A percentile compares a stretch with the other conserved stretches of the same genome.
Conservation (phyloP, 2,888 invertebrate genomes). For the Thereva unica region DNA sequence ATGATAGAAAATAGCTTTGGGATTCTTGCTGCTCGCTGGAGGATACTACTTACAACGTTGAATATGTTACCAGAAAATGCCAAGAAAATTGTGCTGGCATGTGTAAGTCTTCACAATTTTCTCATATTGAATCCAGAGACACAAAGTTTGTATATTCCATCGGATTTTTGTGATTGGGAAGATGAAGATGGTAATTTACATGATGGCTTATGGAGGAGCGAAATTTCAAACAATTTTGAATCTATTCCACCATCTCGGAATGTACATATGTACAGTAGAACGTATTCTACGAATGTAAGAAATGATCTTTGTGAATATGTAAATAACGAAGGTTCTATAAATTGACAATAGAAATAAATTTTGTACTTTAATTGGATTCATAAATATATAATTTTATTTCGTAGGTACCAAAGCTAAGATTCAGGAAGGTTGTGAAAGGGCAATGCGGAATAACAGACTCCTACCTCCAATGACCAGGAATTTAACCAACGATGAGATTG, state of each 20-base stretch:
- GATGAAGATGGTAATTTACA: conserved; percentile 16
- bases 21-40: no score
- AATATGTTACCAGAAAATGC: conserved; percentile 36
- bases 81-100: background rate
- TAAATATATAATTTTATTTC: no score
- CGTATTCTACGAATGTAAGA: background rate
- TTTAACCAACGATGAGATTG: no score
- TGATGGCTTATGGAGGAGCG: conserved; percentile 33
- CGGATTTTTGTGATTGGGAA: conserved; percentile 22
- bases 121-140: no score
- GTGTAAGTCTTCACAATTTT: no score
- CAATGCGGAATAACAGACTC: no score
- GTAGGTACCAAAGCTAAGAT: no score
- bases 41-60: conserved; percentile 27
- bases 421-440: no score
- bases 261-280: background rate
- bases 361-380: no score
- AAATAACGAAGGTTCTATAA: background rate
- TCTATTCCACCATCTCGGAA: conserved; percentile 7
- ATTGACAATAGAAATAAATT: no score
- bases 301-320: background rate
- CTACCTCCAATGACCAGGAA: no score
- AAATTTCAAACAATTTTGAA: conserved; percentile 15
- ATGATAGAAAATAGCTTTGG: no score
- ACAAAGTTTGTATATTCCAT: background rate